These are phyloP conservation scores for Vimba vimba DNA, from an alignment of 2,113 vertebrate genomes.

Conservation along the genomic window DNA sequence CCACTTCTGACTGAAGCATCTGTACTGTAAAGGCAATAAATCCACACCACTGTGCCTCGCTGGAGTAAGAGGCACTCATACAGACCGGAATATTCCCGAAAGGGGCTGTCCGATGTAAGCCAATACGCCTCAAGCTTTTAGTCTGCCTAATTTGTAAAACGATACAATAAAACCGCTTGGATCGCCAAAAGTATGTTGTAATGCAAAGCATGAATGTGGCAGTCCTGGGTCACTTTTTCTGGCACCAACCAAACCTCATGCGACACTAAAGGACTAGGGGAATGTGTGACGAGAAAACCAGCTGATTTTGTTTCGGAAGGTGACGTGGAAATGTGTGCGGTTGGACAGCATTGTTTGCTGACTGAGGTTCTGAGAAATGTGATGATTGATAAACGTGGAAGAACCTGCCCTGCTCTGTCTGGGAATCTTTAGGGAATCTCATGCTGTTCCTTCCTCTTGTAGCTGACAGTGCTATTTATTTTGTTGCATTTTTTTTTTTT, in stretches of 20 bases:
- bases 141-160: constrained; percentile 8
- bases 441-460: constrained; percentile 22
- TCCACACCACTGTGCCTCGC: constrained; percentile 47
- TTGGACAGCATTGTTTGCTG: not conserved
- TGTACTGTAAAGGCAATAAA: constrained; percentile 48
- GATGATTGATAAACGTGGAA: constrained; percentile 3
- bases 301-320: not conserved
- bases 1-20: not conserved
- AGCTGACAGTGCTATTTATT: constrained; percentile 23
- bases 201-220: constrained; percentile 17
- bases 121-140: constrained; percentile 26
- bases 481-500: not conserved
- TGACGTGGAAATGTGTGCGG: not conserved
- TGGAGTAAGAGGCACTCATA: not conserved
- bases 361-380: not conserved
- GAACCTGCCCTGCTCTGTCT: constrained; percentile 3
- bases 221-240: constrained; percentile 27
- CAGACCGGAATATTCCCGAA: constrained; percentile 18
- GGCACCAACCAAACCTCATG: constrained; percentile 29
- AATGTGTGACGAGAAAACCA: not conserved
- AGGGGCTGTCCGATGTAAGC: constrained; percentile 11
- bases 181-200: not conserved
- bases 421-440: not conserved
- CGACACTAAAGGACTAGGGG: not conserved
- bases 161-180: constrained; percentile 14